A percentile compares a stretch with the other conserved stretches of the same genome.
Conservation (phyloP, 2,113 vertebrate species). For the Daboia siamensis region DNA sequence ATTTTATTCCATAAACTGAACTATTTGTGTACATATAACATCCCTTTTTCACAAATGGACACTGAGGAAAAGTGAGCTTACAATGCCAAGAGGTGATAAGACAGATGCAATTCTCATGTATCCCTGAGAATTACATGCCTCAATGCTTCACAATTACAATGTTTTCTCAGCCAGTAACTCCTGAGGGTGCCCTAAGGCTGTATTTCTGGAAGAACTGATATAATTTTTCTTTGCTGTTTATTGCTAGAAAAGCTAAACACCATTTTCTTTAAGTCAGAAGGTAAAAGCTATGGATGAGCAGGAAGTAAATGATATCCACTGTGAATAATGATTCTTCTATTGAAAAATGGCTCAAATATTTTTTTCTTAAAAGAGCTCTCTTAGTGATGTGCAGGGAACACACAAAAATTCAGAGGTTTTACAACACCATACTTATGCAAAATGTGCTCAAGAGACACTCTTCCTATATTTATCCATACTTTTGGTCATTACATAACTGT, state of each 20-base stretch:
- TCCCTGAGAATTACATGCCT: slow-evolving; percentile 7
- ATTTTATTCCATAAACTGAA: not conserved
- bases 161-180: not conserved
- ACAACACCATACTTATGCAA: not conserved
- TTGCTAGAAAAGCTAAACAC: not conserved
- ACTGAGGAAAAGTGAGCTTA: not conserved
- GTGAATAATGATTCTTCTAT: not conserved
- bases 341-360: not conserved
- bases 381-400: not conserved
- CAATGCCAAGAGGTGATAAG: not conserved
- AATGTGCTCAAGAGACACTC: not conserved
- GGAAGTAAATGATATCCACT: not conserved
- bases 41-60: not conserved
- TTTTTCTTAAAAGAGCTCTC: not conserved
- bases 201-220: not conserved
- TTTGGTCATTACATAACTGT: not conserved
- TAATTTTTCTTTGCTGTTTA: not conserved
- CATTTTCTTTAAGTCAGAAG: slow-evolving; percentile 10
- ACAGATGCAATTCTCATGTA: not conserved
- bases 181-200: not conserved
- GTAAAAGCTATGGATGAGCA: not conserved
- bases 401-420: not conserved
- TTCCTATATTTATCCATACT: not conserved
- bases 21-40: not conserved
- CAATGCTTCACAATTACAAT: slow-evolving; percentile 15